Evolutionary conservation across 2,888 invertebrate species (phyloP), one percentile per base, ranked within the genome.

Genomic region (Habrosyne pyritoides): DNA sequence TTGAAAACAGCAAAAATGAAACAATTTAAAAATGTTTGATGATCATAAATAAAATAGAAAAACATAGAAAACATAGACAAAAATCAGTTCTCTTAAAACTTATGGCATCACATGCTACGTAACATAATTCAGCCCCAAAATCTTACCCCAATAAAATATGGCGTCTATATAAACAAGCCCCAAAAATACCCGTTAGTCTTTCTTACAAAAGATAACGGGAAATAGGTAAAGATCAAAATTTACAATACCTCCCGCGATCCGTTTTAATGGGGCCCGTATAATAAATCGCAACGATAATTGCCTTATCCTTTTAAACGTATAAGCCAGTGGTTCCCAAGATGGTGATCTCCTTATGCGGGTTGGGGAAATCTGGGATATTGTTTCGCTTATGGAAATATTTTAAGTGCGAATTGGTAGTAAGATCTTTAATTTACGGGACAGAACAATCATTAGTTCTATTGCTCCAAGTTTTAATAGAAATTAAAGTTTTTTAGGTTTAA

Each of bases 211-310:
- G 56, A 60, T 58, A 56, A 53, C 54, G 26, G 30, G 24, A 49
- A 53, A 67, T 59, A 50, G 58, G 36, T 49, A 52, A 54, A 53
- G 56, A 61, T 67, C 65, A 67, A 63, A 71, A 62, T 57, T 49
- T 54, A 33, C 57, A 56, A 57, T 55, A 53, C 48, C n/a, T 47
- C 28, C 36, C 24, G 50, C 53, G 42, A 47, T 30, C 24, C 54
- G 46, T 33, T 54, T 54, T 56, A 56, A 30, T 52, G 63, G 67
- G 56, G 48, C 48, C 64, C 57, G 69, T 68, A 62, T 73, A 72
- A 77, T 75, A 75, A 79, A 82, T 79, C 70, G 67, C 56, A 60
- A 69, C 64, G 72, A 80, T 82, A 81, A 82, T 81, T 79, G 76
- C 73, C 71, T 70, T 77, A 74, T 75, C 69, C 69, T 65, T 66